Evolutionary conservation across 2,797 vertebrate species (phyloP).

Genomic region (Micrastur ruficollis): DNA sequence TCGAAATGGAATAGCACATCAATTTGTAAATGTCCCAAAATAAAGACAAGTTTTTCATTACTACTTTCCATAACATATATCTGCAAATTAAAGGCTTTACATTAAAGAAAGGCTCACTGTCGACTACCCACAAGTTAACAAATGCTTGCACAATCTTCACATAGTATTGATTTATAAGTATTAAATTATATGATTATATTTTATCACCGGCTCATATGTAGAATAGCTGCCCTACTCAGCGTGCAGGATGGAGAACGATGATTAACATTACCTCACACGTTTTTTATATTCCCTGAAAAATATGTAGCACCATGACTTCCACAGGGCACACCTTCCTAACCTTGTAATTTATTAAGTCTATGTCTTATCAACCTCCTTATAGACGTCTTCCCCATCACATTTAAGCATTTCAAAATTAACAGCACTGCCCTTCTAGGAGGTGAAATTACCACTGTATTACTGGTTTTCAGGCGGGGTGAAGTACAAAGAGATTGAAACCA

Average conservation of each 20-base stretch:
- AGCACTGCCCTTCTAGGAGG: neutral
- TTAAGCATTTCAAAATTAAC: slow-evolving; percentile 12
- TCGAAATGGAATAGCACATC: neutral
- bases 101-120: neutral
- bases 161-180: slow-evolving; percentile 27
- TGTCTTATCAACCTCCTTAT: neutral
- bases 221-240: neutral
- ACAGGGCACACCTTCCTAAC: slow-evolving; percentile 42
- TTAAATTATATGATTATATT: slow-evolving; percentile 23
- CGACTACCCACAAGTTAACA: neutral
- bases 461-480: neutral
- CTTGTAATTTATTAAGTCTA: slow-evolving; percentile 40
- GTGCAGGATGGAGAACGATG: neutral
- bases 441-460: neutral
- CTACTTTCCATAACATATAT: neutral
- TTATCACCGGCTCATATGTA: slow-evolving; percentile 27
- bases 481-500: neutral
- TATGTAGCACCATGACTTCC: neutral
- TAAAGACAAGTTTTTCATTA: slow-evolving; percentile 17
- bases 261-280: slow-evolving; percentile 48
- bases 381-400: neutral
- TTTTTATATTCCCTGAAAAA: slow-evolving; percentile 38
- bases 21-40: slow-evolving; percentile 10
- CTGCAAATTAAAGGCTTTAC: slow-evolving; percentile 32
- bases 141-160: neutral